These are phyloP conservation scores for Synanthedon andrenaeformis DNA, from an alignment of 2,888 invertebrate genomes.

Conservation along the genomic window DNA sequence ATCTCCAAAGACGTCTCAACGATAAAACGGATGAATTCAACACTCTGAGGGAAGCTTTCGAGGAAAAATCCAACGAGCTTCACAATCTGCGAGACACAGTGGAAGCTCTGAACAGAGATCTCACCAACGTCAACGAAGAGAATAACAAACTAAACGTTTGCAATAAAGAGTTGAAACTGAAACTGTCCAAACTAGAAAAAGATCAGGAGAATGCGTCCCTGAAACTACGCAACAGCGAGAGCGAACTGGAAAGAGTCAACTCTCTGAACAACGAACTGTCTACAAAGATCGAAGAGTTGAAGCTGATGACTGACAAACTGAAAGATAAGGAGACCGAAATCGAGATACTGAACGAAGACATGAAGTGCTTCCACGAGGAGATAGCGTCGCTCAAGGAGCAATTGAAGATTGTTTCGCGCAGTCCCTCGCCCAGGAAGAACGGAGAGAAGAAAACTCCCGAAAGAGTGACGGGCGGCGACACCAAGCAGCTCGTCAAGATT, in stretches of 20 bases:
- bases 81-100: slow-evolving; percentile 51
- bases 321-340: slow-evolving; percentile 68
- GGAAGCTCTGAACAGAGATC: slow-evolving; percentile 38
- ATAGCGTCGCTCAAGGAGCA: slow-evolving; percentile 57
- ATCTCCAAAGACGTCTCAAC: slow-evolving; percentile 57
- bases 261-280: slow-evolving; percentile 48
- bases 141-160: slow-evolving; percentile 42
- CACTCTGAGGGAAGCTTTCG: slow-evolving; percentile 56
- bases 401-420: slow-evolving; percentile 55
- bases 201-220: slow-evolving; percentile 57
- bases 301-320: slow-evolving; percentile 46
- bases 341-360: slow-evolving; percentile 64
- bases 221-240: slow-evolving; percentile 49
- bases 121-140: slow-evolving; percentile 50
- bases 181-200: slow-evolving; percentile 51
- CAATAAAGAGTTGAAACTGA: slow-evolving; percentile 48
- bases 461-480: slow-evolving; percentile 66
- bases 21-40: slow-evolving; percentile 64
- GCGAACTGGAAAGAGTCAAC: slow-evolving; percentile 43
- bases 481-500: slow-evolving; percentile 69
- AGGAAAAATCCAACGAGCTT: slow-evolving; percentile 51
- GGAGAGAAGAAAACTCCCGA: slow-evolving; percentile 55
- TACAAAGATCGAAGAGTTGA: slow-evolving; percentile 51
- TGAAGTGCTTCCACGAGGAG: slow-evolving; percentile 62
- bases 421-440: slow-evolving; percentile 71